Base-by-base conservation (phyloP, 2,797 vertebrate genomes). In the Aplochiton taeniatus region DNA sequence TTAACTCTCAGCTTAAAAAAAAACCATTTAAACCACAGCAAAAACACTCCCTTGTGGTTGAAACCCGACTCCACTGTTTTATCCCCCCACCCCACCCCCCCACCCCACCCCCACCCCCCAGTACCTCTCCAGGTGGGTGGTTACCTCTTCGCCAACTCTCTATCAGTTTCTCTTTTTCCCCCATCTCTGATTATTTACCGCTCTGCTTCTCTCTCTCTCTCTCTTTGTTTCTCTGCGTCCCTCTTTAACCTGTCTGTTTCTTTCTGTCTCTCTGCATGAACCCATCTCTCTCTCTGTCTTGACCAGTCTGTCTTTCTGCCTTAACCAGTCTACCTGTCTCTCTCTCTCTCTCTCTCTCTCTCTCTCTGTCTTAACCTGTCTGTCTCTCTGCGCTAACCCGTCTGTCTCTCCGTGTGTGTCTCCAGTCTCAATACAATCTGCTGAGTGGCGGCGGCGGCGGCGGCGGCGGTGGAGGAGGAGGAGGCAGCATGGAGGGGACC, bases 401-500 rank as follows among this genome's bases (percentile, higher is more conserved):
- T 58, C 43, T 73, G 46, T 84, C 80, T 74, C 82, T 89, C 81
- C 69, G 87, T 56, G 31, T 31, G 31, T 31, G 31, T 71, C 64
- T 77, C 42, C 94, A 98, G 97, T 95, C 97, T 94, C 97, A 98
- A 95, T 98, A 98, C 93, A 96, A 95, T 94, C 88, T 98, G 94
- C 94, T 98, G 85, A 98, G 93, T 93, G 96, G 31, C 6, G 31
- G 31, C 2, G 31, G 31, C 2, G 31, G 31, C 2, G 31, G 31
- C 2, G 31, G 31, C 2, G 31, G 31, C 2, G 31, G 31, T 3
- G 31, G 31, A 31, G 31, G 31, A 31, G 31, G 31, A 31, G 31
- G 31, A 31, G 31, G 91, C 94, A 96, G 95, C 92, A 99, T 99
- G 97, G 97, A 99, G 91, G 93, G 93, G 90, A 95, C 93, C 90